These are phyloP conservation scores for Halcyon badia DNA, from an alignment of 2,797 vertebrate species.

Conservation along the genomic window DNA sequence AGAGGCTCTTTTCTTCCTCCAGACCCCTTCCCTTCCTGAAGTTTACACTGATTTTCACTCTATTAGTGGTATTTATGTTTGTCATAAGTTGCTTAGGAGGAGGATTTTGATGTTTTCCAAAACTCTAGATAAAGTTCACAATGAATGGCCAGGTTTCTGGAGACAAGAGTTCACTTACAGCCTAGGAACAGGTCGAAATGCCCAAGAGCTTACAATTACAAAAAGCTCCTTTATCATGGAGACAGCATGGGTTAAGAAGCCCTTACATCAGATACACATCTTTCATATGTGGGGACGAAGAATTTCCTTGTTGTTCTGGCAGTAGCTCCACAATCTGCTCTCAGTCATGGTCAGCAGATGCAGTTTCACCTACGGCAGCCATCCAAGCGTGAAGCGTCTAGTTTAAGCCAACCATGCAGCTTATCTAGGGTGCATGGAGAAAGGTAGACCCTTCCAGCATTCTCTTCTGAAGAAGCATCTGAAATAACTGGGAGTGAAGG, in stretches of 20 bases:
- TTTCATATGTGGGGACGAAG: background rate
- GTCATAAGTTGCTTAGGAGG: background rate
- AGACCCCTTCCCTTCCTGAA: background rate
- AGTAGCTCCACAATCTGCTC: constrained; percentile 2
- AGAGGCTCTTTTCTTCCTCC: background rate
- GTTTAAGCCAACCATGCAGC: background rate
- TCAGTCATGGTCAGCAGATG: background rate
- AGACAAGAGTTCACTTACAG: background rate
- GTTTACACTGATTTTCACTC: background rate
- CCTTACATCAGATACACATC: background rate
- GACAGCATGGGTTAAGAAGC: background rate
- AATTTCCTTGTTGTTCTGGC: background rate
- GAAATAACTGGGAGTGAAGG: background rate
- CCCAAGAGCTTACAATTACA: background rate
- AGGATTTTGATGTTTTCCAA: background rate
- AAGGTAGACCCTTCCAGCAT: background rate
- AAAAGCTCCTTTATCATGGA: background rate
- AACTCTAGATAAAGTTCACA: background rate
- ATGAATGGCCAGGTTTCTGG: background rate
- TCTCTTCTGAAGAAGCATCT: background rate
- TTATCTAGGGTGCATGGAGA: background rate
- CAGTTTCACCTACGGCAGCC: background rate
- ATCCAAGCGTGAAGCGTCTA: background rate
- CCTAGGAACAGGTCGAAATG: background rate
- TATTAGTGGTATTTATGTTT: background rate